Conservation (phyloP, 30 jellyfish, hydroid and myxozoan genomes). For the Clytia hemisphaerica region DNA sequence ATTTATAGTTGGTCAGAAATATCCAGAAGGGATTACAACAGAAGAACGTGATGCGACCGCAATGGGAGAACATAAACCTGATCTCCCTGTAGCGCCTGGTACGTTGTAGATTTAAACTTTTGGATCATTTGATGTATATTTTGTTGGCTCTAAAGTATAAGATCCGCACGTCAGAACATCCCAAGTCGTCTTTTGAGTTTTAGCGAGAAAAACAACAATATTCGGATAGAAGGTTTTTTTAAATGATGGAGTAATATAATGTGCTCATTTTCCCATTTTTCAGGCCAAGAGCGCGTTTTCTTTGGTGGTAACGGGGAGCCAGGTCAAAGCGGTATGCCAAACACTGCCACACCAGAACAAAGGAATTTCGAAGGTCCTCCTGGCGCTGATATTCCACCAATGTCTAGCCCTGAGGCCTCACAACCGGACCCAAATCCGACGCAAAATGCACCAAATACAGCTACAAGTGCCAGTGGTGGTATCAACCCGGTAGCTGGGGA, state of each 20-base stretch:
- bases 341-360: too few relatives aligned
- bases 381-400: neutral
- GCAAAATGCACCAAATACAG: constrained; percentile 13
- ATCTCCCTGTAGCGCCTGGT: neutral
- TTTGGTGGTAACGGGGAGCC: too few relatives aligned
- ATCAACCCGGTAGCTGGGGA: constrained; percentile 76
- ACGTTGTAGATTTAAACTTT: neutral
- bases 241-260: too few relatives aligned
- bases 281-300: constrained; percentile 21
- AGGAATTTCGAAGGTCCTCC: too few relatives aligned
- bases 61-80: neutral
- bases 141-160: neutral
- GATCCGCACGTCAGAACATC: too few relatives aligned
- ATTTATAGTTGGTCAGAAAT: constrained; percentile 15
- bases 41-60: constrained; percentile 14
- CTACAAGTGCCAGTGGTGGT: constrained; percentile 41
- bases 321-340: too few relatives aligned
- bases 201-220: too few relatives aligned
- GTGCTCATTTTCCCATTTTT: too few relatives aligned
- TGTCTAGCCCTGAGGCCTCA: neutral
- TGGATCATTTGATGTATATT: neutral
- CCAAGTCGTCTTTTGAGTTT: too few relatives aligned
- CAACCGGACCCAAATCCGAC: constrained; percentile 31
- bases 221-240: too few relatives aligned
- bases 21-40: constrained; percentile 1